A percentile compares a stretch with the other conserved stretches of the same genome.
Conservation (phyloP, 2,797 vertebrate genomes). For the Apodemus agrarius region DNA sequence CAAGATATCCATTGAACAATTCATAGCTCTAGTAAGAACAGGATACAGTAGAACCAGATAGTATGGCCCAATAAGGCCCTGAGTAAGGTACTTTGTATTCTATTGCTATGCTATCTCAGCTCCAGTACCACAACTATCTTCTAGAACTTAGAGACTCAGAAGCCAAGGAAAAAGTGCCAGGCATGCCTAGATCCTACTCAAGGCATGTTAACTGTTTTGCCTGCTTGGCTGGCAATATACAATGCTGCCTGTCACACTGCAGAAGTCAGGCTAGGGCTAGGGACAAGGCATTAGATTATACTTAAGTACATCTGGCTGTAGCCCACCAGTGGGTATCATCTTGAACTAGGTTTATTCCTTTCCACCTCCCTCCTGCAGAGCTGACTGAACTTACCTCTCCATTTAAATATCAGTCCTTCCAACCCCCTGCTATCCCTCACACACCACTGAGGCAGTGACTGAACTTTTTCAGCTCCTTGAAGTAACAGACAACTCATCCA, state of each 20-base stretch:
- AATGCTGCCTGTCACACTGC: neutral
- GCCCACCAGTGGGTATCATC: neutral
- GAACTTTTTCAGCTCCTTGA: neutral
- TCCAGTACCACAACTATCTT: neutral
- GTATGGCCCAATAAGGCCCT: slow-evolving; percentile 44
- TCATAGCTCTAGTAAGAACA: neutral
- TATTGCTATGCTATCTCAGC: neutral
- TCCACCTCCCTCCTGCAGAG: neutral
- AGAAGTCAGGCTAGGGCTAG: neutral
- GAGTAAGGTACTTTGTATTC: neutral
- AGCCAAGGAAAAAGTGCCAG: neutral
- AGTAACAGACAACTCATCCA: slow-evolving; percentile 14
- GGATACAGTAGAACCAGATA: slow-evolving; percentile 17
- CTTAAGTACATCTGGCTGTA: neutral
- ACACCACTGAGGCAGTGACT: neutral
- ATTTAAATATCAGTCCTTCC: neutral
- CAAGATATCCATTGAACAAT: slow-evolving; percentile 56
- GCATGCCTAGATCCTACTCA: neutral
- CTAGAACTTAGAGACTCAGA: slow-evolving; percentile 11
- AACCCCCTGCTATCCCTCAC: neutral
- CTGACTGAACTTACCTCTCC: neutral
- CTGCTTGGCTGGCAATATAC: neutral
- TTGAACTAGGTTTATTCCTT: neutral
- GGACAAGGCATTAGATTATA: neutral
- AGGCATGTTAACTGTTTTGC: neutral